Evolutionary conservation across 2,113 vertebrate genomes (phyloP), one percentile per base, ranked within the genome.

Genomic region (Alouatta palliata): DNA sequence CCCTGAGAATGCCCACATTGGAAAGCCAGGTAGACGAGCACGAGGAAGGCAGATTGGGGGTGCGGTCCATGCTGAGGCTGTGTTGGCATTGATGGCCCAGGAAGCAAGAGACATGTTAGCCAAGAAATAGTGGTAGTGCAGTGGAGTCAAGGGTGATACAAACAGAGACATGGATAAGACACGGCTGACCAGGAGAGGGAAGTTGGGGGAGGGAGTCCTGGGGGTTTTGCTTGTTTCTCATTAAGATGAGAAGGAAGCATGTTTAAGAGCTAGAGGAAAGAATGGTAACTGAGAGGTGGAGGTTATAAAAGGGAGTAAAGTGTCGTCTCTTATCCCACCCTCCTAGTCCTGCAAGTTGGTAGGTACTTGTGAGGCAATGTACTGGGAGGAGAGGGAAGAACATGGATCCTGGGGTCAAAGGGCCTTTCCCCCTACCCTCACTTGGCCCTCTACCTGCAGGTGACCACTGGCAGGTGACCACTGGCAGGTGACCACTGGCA

Each of bases 51-150:
- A 25, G 20, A 11, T 45, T 0, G 37, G 17, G 37, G 12, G 3
- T 0, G 6, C 6, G 8, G 32, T 0, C 6, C 20, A 0, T 0
- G 20, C n/a, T 35, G 37, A 25, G 6, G 1, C 8, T 37, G 11
- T 3, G 13, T 4, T 1, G 32, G 5, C 56, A 1, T 8, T 7
- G 73, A 11, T 8, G 13, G 54, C 8, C 6, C 23, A 23, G 8
- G 52, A 58, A 21, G 58, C 19, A 8, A 20, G 13, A 2, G 8
- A 8, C 6, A 5, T 2, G 6, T 8, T 5, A 14, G 43, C 5
- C 30, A 30, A 6, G 49, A 6, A 13, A 32, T 23, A 7, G 7
- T 4, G 5, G 2, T 8, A 8, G 37, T 2, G 52, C 56, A 3
- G 25, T 21, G 21, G 5, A 20, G 25, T 17, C 2, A 9, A 35